phyloP scores from a whole-genome alignment of 64 coral and sea anemone species.

The Cladopsammia gracilis region DNA sequence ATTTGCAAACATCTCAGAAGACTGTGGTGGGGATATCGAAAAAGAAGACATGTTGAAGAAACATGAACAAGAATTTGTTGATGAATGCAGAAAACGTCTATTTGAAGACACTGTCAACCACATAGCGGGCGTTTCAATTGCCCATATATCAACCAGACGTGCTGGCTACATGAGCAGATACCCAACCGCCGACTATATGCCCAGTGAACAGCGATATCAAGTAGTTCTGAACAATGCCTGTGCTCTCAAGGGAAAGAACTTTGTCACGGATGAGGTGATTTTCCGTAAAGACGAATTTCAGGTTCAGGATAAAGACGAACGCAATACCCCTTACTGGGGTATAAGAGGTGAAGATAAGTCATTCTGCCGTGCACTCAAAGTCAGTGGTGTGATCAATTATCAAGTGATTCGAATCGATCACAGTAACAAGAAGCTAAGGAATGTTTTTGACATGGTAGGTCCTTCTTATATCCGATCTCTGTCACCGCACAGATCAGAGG shows the following conservation, averaged over 20 bases:
- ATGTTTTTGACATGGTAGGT: constrained; percentile 3
- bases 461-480: background rate
- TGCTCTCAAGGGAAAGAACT: constrained; percentile 47
- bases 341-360: constrained; percentile 15
- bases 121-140: constrained; percentile 52
- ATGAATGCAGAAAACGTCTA: constrained; percentile 13
- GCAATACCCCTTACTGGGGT: constrained; percentile 25
- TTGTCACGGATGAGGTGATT: constrained; percentile 66
- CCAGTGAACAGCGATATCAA: constrained; percentile 50
- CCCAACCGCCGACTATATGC: background rate
- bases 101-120: constrained; percentile 2
- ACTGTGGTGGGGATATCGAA: constrained; percentile 9
- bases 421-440: background rate
- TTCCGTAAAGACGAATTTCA: constrained; percentile 3
- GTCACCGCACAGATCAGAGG: background rate
- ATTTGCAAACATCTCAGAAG: background rate
- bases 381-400: constrained; percentile 46
- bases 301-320: background rate
- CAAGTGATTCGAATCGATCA: constrained; percentile 38
- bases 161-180: constrained; percentile 38
- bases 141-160: constrained; percentile 9
- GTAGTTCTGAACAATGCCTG: constrained; percentile 42
- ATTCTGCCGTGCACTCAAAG: constrained; percentile 20
- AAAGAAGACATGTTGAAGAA: constrained; percentile 28
- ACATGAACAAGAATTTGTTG: constrained; percentile 27